Conservation (phyloP, 2,113 vertebrate species). For the Etheostoma spectabile region DNA sequence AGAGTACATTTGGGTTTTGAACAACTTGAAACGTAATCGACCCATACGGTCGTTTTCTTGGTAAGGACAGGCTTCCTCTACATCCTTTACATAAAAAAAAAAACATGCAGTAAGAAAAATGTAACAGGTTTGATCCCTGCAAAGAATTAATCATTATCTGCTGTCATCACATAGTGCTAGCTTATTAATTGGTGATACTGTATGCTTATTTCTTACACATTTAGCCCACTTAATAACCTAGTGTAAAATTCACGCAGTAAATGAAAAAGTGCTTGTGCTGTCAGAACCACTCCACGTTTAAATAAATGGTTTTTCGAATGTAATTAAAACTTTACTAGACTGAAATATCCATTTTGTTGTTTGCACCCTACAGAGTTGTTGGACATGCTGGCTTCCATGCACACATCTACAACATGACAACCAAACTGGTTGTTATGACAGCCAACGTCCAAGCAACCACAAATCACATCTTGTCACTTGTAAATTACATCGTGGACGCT, state of each 20-base stretch:
- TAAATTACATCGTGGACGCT: constrained; percentile 11
- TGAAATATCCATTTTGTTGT: not conserved
- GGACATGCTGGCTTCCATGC: not conserved
- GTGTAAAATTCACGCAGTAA: not conserved
- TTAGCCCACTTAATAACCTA: not conserved
- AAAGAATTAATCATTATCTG: not conserved
- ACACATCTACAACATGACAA: constrained; percentile 5
- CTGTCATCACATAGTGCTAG: not conserved
- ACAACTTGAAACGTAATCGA: not conserved
- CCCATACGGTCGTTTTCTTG: too few relatives aligned
- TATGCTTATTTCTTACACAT: not conserved
- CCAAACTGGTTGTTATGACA: constrained; percentile 17
- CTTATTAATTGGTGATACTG: not conserved
- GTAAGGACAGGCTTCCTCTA: too few relatives aligned
- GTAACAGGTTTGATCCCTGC: not conserved
- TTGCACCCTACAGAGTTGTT: not conserved
- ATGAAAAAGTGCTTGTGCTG: not conserved
- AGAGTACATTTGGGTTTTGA: not conserved
- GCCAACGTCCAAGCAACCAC: constrained; percentile 11
- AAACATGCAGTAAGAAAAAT: not conserved
- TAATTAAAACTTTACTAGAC: not conserved
- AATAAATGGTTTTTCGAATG: not conserved
- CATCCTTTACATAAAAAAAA: not conserved
- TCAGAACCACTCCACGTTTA: not conserved
- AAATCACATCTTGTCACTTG: constrained; percentile 23